Conservation (phyloP, 1,140 invertebrate species). For the Melanaphis sacchari region DNA sequence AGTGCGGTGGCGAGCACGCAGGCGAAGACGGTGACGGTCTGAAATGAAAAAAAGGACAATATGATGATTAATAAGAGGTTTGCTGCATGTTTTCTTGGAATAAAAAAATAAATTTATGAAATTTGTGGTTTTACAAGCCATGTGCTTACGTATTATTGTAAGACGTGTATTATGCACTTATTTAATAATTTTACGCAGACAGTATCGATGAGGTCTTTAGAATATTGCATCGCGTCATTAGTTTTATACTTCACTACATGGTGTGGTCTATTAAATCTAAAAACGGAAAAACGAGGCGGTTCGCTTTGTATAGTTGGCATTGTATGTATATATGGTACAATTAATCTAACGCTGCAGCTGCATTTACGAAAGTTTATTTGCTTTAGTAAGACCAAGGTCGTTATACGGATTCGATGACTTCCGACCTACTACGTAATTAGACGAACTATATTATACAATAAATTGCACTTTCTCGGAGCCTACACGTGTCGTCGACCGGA, state of each 20-base stretch:
- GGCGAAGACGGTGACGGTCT: constrained; percentile 32
- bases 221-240: too few species aligned
- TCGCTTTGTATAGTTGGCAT: too few species aligned
- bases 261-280: not conserved
- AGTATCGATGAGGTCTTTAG: not conserved
- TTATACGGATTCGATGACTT: not conserved
- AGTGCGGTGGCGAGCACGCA: constrained; percentile 18
- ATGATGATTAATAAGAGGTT: not conserved
- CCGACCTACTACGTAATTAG: not conserved
- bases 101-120: not conserved
- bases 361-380: not conserved
- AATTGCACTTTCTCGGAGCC: not conserved
- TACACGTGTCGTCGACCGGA: not conserved
- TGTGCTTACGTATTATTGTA: too few species aligned
- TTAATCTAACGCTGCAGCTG: not conserved
- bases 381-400: not conserved
- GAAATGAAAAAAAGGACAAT: not conserved
- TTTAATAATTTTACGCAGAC: too few species aligned
- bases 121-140: not conserved
- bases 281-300: too few species aligned
- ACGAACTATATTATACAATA: not conserved
- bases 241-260: too few species aligned
- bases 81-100: too few species aligned
- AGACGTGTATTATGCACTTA: too few species aligned
- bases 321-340: not conserved